Conservation (phyloP, 2,888 invertebrate genomes). For the Uropetala carovei region DNA sequence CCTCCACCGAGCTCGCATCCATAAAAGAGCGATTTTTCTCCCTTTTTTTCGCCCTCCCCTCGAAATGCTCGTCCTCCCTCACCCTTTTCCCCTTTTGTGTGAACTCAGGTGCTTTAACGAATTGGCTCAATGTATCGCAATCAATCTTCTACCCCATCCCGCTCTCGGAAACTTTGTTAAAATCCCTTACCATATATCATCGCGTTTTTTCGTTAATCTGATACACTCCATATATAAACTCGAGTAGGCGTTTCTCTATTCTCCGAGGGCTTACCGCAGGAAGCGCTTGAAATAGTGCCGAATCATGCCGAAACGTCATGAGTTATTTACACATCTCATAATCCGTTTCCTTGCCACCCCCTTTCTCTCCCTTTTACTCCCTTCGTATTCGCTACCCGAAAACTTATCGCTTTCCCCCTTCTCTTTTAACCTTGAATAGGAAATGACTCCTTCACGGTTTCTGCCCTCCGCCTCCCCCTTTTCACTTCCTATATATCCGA, state of each 20-base stretch:
- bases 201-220: constrained; percentile 42
- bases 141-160: constrained; percentile 39
- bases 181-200: constrained; percentile 57
- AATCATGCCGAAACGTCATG: constrained; percentile 51
- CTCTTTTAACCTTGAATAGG: constrained; percentile 35
- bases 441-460: constrained; percentile 19
- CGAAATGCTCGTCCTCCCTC: too few relatives aligned
- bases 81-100: background rate
- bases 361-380: background rate
- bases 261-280: constrained; percentile 27
- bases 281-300: constrained; percentile 50
- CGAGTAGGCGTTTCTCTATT: background rate
- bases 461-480: background rate
- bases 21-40: background rate
- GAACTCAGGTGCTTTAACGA: constrained; percentile 63
- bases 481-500: background rate
- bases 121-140: constrained; percentile 54
- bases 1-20: background rate
- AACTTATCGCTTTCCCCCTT: background rate
- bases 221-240: constrained; percentile 50
- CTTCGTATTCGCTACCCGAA: background rate
- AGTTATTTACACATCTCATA: constrained; percentile 61
- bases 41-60: background rate
- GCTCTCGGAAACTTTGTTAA: constrained; percentile 57
- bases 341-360: constrained; percentile 9